A percentile compares a stretch with the other conserved stretches of the same genome.
Conservation (phyloP, 1,140 invertebrate genomes). For the Diabrotica undecimpunctata region DNA sequence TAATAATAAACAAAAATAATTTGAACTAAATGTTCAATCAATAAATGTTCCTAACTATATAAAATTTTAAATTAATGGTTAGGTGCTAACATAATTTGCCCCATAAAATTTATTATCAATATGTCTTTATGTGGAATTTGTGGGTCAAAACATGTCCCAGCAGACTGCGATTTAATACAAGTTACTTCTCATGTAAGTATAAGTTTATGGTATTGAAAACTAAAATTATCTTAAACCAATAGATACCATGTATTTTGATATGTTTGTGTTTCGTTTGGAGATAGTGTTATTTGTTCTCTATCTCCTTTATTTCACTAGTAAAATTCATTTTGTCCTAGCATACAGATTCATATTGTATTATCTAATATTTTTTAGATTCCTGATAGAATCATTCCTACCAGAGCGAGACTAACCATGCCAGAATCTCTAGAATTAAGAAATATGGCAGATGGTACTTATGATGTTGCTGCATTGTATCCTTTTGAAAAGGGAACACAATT, state of each 20-base stretch:
- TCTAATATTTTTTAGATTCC: conserved; percentile 28
- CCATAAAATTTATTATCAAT: not conserved
- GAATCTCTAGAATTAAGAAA: conserved; percentile 33
- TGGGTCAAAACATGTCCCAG: conserved; percentile 33
- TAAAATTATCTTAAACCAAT: no score
- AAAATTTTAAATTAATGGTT: no score
- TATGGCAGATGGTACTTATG: conserved; percentile 35
- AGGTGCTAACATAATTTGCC: no score
- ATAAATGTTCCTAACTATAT: no score
- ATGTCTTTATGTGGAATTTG: conserved; percentile 32
- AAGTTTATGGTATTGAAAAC: not conserved
- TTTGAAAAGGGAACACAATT: conserved; percentile 40
- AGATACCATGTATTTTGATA: no score
- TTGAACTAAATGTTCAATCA: no score
- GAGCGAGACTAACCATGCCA: conserved; percentile 41
- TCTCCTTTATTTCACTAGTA: no score
- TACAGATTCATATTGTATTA: no score
- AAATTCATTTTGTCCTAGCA: no score
- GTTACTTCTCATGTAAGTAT: conserved; percentile 29
- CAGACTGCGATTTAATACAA: conserved; percentile 31
- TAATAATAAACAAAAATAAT: no score
- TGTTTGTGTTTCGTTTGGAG: no score
- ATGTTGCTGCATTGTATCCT: conserved; percentile 26
- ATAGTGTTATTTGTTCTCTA: no score
- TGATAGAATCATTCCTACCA: conserved; percentile 37